Conservation (phyloP, 2,113 vertebrate genomes). For the Stomatorhinus ivindoensis region DNA sequence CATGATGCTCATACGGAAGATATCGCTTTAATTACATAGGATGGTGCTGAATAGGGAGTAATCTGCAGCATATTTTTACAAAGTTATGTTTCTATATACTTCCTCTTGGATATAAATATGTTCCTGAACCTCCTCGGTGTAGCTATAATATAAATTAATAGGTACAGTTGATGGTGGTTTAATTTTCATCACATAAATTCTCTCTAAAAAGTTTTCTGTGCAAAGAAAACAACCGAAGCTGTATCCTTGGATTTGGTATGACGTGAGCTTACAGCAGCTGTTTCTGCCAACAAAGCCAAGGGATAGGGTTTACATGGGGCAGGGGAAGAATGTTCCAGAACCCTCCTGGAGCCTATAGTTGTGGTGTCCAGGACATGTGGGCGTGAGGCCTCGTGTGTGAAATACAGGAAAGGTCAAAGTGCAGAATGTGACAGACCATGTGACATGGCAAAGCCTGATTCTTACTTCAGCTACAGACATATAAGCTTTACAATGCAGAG, state of each 20-base stretch:
- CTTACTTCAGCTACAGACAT: neutral
- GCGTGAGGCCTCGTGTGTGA: neutral
- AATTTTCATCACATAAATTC: neutral
- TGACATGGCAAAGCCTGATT: neutral
- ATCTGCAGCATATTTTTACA: slow-evolving; percentile 6
- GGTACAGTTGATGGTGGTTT: neutral
- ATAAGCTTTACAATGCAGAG: neutral
- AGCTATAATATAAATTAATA: neutral
- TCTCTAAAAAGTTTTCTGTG: neutral
- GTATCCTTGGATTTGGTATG: neutral
- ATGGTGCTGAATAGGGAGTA: neutral
- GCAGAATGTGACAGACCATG: neutral
- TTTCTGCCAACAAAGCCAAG: neutral
- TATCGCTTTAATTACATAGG: neutral
- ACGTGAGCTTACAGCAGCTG: neutral
- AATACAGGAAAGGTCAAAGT: neutral
- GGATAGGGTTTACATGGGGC: neutral
- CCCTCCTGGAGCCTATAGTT: neutral
- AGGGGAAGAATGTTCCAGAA: neutral
- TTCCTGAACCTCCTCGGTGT: neutral
- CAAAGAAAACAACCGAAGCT: neutral
- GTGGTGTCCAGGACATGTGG: neutral
- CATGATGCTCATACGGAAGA: neutral
- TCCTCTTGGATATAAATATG: neutral
- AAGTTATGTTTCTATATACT: neutral